Evolutionary conservation across 2,888 invertebrate species (phyloP).

Genomic region (Sialis fuliginosa): DNA sequence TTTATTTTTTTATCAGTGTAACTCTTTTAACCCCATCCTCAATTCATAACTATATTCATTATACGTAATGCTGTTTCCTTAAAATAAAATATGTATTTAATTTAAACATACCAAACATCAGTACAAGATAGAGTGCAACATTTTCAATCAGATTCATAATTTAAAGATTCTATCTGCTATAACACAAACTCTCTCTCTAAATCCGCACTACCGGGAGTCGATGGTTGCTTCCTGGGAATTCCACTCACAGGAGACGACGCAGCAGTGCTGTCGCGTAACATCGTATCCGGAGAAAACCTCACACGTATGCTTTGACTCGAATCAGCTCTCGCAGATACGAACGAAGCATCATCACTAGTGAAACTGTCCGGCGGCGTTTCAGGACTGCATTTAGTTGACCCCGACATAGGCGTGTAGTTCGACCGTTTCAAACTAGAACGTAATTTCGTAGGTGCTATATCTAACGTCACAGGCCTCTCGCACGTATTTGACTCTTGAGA

Average conservation of each 20-base stretch:
- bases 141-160: neutral
- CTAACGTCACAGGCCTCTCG: slow-evolving; percentile 43
- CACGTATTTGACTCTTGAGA: slow-evolving; percentile 28
- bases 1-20: too few relatives aligned
- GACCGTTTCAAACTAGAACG: slow-evolving; percentile 67
- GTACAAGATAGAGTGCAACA: neutral
- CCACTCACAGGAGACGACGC: slow-evolving; percentile 28
- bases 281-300: slow-evolving; percentile 59
- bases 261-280: slow-evolving; percentile 41
- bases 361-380: slow-evolving; percentile 74
- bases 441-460: slow-evolving; percentile 46
- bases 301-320: slow-evolving; percentile 54
- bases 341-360: slow-evolving; percentile 76
- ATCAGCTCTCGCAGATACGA: slow-evolving; percentile 68
- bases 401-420: slow-evolving; percentile 32
- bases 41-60: too few relatives aligned
- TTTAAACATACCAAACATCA: too few relatives aligned
- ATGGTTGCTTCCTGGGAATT: slow-evolving; percentile 27
- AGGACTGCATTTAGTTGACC: slow-evolving; percentile 49
- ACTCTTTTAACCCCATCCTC: too few relatives aligned
- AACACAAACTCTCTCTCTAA: slow-evolving; percentile 3
- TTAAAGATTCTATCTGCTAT: slow-evolving; percentile 2
- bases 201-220: slow-evolving; percentile 23
- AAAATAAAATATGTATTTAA: too few relatives aligned
- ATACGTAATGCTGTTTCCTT: too few relatives aligned